Percentiles rank a stretch among this genome's conserved stretches.
Conservation (phyloP, 2,113 vertebrate species). For the Rattus rattus region DNA sequence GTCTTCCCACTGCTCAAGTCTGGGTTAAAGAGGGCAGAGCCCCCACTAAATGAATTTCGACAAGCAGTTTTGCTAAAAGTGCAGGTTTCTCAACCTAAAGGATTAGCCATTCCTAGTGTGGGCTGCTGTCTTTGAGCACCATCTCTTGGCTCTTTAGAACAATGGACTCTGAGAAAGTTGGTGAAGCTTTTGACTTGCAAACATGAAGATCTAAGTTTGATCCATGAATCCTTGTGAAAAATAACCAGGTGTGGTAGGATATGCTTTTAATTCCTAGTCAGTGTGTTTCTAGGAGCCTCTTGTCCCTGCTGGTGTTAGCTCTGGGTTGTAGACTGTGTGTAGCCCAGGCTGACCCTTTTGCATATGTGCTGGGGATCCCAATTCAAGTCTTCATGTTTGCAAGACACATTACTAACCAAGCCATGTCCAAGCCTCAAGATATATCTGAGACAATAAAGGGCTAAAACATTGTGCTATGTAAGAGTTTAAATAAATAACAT, state of each 20-base stretch:
- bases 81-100: not conserved
- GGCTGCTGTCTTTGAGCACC: not conserved
- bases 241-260: too few species aligned
- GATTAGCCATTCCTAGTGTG: not conserved
- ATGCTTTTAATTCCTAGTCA: not conserved
- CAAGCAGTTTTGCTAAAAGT: not conserved
- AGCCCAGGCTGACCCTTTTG: not conserved
- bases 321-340: not conserved
- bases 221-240: not conserved
- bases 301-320: not conserved
- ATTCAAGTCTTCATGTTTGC: not conserved
- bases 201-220: not conserved
- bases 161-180: not conserved
- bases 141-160: not conserved
- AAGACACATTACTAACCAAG: not conserved
- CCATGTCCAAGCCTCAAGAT: not conserved
- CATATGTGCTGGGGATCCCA: not conserved
- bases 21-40: not conserved
- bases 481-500: not conserved
- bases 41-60: not conserved
- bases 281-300: not conserved
- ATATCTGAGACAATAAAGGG: not conserved
- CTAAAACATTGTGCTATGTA: not conserved
- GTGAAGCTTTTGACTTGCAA: not conserved
- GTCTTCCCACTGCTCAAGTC: not conserved